Conservation (phyloP, 2,888 invertebrate genomes). For the Callinectes sapidus region DNA sequence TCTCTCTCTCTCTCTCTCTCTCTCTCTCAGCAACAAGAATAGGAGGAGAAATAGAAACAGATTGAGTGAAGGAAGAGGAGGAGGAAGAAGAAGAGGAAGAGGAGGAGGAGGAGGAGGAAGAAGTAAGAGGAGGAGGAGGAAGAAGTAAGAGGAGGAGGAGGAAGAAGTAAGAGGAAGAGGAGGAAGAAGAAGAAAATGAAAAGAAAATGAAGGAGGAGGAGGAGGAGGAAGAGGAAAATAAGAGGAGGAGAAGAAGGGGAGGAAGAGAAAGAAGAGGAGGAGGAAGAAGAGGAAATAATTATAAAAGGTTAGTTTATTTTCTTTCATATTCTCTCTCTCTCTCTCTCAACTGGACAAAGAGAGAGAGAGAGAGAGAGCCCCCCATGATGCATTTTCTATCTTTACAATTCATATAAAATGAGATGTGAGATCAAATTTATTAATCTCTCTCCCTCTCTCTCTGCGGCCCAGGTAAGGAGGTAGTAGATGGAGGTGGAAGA, state of each 20-base stretch:
- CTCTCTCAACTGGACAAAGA: too few species aligned
- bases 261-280: background rate
- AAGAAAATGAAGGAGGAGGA: background rate
- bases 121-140: background rate
- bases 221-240: background rate
- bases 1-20: too few species aligned
- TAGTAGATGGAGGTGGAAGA: background rate
- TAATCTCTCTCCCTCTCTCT: too few species aligned
- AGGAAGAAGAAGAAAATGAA: background rate
- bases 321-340: too few species aligned
- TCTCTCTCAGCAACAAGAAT: too few species aligned
- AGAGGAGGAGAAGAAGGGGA: background rate
- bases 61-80: too few species aligned
- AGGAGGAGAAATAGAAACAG: background rate
- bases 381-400: too few species aligned
- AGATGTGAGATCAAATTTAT: too few species aligned
- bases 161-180: constrained; percentile 4
- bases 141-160: background rate
- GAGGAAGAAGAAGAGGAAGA: too few species aligned
- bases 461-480: background rate
- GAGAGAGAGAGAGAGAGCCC: too few species aligned
- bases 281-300: background rate
- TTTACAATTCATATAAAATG: too few species aligned
- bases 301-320: background rate
- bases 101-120: background rate